phyloP scores from a whole-genome alignment of 2,888 invertebrate genomes.

The Chymomyza caudatula region DNA sequence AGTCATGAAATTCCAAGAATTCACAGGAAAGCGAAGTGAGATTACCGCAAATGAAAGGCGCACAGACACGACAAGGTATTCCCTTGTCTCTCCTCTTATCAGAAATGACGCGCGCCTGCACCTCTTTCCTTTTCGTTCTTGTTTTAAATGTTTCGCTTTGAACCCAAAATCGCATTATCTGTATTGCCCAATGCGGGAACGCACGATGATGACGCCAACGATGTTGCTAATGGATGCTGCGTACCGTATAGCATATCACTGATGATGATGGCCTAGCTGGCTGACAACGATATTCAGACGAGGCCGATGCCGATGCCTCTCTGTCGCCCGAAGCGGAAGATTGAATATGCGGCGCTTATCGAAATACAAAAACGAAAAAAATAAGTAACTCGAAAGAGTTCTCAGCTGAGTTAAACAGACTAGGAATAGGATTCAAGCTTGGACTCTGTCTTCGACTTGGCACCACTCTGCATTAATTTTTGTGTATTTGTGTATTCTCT shows the following conservation, averaged over 20 bases:
- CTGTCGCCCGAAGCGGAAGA: conserved; percentile 59
- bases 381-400: not conserved
- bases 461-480: conserved; percentile 25
- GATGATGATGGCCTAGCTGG: conserved; percentile 47
- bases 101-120: conserved; percentile 68
- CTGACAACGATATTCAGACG: conserved; percentile 15
- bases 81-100: conserved; percentile 72
- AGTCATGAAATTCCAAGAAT: conserved; percentile 75
- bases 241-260: conserved; percentile 61
- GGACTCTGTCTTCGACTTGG: not conserved
- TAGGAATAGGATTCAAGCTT: not conserved
- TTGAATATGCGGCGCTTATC: conserved; percentile 76
- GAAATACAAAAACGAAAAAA: conserved; percentile 39
- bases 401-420: not conserved
- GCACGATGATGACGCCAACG: conserved; percentile 34
- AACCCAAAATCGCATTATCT: conserved; percentile 65
- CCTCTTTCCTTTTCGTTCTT: conserved; percentile 66
- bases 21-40: conserved; percentile 68
- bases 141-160: conserved; percentile 9
- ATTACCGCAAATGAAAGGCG: conserved; percentile 32
- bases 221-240: conserved; percentile 66
- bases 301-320: conserved; percentile 45
- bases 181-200: conserved; percentile 47
- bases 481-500: conserved; percentile 58
- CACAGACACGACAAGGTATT: conserved; percentile 63